Conservation (phyloP, 92 coral and sea anemone species). For the Epizoanthus scotinus region DNA sequence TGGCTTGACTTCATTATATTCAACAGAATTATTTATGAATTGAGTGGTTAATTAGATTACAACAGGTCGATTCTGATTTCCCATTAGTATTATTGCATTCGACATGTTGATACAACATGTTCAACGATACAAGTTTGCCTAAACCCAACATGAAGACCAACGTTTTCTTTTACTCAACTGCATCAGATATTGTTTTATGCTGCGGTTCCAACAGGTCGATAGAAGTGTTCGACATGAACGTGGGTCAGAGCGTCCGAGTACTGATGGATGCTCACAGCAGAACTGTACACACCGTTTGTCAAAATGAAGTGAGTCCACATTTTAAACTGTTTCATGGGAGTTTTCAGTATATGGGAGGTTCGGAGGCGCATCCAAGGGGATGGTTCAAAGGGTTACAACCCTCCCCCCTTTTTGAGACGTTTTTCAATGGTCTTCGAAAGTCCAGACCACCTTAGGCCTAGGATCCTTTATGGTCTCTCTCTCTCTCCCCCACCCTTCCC, state of each 20-base stretch:
- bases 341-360: neutral
- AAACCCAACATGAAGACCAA: neutral
- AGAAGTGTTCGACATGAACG: slow-evolving; percentile 93
- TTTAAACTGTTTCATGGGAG: neutral
- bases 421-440: too few relatives aligned
- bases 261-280: slow-evolving; percentile 88
- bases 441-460: too few relatives aligned
- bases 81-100: too few relatives aligned
- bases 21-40: too few relatives aligned
- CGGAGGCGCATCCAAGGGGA: too few relatives aligned
- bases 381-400: too few relatives aligned
- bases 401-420: too few relatives aligned
- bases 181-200: slow-evolving; percentile 82
- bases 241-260: slow-evolving; percentile 77
- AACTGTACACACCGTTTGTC: slow-evolving; percentile 80
- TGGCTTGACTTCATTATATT: too few relatives aligned
- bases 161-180: slow-evolving; percentile 38
- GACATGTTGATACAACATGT: neutral
- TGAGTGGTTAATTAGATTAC: too few relatives aligned
- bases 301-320: slow-evolving; percentile 73
- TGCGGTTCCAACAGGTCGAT: slow-evolving; percentile 95
- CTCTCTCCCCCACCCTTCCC: too few relatives aligned
- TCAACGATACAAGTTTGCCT: neutral
- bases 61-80: too few relatives aligned
- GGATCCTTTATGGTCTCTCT: too few relatives aligned